Base-by-base conservation (phyloP, 30 jellyfish, hydroid and myxozoan species). In the Hydractinia symbiolongicarpus region DNA sequence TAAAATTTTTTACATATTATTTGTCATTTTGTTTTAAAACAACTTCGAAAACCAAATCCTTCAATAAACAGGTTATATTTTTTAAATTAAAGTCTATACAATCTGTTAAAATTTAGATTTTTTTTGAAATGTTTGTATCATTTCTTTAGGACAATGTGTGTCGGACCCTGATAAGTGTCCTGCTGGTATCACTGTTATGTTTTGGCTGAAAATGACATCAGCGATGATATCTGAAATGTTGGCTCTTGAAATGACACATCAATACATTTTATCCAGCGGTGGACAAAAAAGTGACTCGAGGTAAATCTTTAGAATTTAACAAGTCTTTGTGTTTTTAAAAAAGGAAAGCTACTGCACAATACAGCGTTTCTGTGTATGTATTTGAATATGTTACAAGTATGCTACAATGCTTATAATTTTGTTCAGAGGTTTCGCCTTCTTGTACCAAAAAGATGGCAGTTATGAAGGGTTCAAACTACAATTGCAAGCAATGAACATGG, bases 221-320 rank as follows among this genome's bases (percentile, higher is more conserved):
- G 76, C 78, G 10, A 56, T 44, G 73, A 90, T 90, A 50, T 62
- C 78, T 7, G 61, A 73, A 4, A 90, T 81, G 83, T 58, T 78
- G 5, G 79, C 74, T 4, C 86, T 81, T 4, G 95, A 94, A 51
- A 64, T 79, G 53, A 82, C 85, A 4, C 96, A 90, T 74, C 96
- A 86, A 50, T 90, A 90, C 60, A 75, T 90, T 49, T 78, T 86
- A 21, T 86, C 97, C 7, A 90, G 95, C 79, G 97, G 97, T 21
- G 97, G 97, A 50, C 97, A 90, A 81, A 85, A 91, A 62, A 67
- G 88, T 52, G 97, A 90, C 54, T 90, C 97, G 5, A 85, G 85
- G 85, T 77, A 55, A 55, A 5, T 9, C 8, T 72, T 13, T 6
- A 64, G 40, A 6, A 7, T 9, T 13, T 7, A 64, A 7, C 9